Evolutionary conservation across 2,888 invertebrate genomes (phyloP).

Genomic region (Folsomia candida): DNA sequence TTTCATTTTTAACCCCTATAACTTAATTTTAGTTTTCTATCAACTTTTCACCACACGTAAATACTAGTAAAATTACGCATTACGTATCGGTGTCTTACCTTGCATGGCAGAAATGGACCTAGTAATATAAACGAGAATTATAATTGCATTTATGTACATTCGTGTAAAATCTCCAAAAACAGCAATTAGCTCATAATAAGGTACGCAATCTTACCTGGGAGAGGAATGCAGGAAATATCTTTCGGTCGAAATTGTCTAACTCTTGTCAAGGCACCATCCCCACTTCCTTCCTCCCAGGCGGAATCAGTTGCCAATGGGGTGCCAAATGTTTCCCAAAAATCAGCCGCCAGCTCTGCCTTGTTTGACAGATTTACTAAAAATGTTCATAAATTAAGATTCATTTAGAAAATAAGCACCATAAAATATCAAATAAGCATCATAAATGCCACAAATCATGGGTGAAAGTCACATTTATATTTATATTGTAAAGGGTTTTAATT

Average conservation of each 20-base stretch:
- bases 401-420: neutral
- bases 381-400: neutral
- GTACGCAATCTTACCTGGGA: slow-evolving; percentile 74
- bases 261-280: slow-evolving; percentile 38
- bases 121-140: no score
- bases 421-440: no score
- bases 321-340: slow-evolving; percentile 44
- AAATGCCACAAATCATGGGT: no score
- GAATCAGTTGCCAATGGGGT: slow-evolving; percentile 33
- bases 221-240: slow-evolving; percentile 72
- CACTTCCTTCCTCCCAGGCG: slow-evolving; percentile 10
- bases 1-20: no score
- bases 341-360: slow-evolving; percentile 25
- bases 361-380: slow-evolving; percentile 42
- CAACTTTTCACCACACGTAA: no score
- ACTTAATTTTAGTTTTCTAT: no score
- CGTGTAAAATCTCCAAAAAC: neutral
- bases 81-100: no score
- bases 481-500: no score
- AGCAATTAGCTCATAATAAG: no score
- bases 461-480: no score
- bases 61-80: no score
- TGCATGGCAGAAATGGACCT: slow-evolving; percentile 92
- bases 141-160: no score
- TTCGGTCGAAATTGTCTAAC: slow-evolving; percentile 45